Conservation (phyloP, 1,140 invertebrate species). For the Babylonia areolata region DNA sequence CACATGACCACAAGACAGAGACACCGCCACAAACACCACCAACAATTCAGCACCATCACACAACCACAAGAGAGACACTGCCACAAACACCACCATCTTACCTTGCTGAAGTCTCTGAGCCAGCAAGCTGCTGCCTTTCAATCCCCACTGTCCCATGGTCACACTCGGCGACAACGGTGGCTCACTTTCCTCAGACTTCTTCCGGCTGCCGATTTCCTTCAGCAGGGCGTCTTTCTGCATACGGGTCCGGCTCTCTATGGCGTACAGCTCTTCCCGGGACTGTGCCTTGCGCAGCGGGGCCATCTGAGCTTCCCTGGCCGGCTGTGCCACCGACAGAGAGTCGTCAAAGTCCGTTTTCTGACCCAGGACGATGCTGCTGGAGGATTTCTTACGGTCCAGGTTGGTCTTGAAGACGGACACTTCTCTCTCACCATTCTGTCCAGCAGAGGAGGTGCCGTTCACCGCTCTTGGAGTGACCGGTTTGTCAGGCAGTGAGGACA, state of each 20-base stretch:
- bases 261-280: constrained; percentile 25
- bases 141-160: neutral
- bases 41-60: neutral
- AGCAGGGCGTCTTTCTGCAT: constrained; percentile 25
- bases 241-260: constrained; percentile 4
- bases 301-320: neutral
- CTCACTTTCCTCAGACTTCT: neutral
- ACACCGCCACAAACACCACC: neutral
- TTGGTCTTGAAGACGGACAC: neutral
- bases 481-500: constrained; percentile 15
- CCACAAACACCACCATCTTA: constrained; percentile 12
- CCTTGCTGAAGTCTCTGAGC: constrained; percentile 31
- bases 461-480: neutral
- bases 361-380: constrained; percentile 19
- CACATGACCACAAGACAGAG: too few species aligned
- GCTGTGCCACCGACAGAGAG: neutral
- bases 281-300: constrained; percentile 7
- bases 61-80: too few species aligned
- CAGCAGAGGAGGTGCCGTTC: neutral
- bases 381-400: constrained; percentile 31
- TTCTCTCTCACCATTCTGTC: constrained; percentile 15
- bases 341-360: constrained; percentile 22
- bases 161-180: neutral
- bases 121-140: constrained; percentile 27
- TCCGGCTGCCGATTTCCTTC: constrained; percentile 4